phyloP scores from a whole-genome alignment of 2,113 vertebrate genomes.

The Chionomys nivalis region DNA sequence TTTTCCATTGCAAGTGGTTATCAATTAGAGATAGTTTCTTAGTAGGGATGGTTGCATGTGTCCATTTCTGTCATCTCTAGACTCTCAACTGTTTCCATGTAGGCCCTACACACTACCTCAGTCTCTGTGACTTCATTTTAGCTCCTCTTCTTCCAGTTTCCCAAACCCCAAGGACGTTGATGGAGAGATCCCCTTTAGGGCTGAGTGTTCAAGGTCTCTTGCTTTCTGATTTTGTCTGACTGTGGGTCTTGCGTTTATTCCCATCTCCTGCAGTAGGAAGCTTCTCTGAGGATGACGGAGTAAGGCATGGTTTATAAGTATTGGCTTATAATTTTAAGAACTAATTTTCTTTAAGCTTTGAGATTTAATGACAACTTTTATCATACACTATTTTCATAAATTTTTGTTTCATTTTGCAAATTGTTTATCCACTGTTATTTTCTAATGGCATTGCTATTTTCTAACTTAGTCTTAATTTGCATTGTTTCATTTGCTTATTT shows the following conservation, averaged over 20 bases:
- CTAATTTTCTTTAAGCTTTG: not conserved
- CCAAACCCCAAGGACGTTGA: not conserved
- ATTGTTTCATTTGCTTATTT: not conserved
- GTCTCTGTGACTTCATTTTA: not conserved
- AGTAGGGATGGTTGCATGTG: rapidly evolving
- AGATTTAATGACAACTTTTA: not conserved
- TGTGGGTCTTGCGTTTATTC: not conserved
- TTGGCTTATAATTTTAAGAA: not conserved
- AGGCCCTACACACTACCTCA: not conserved
- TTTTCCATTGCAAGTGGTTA: not conserved
- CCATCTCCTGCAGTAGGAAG: not conserved
- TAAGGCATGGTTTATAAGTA: not conserved
- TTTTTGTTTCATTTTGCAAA: not conserved
- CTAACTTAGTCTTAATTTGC: not conserved
- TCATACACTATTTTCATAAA: not conserved
- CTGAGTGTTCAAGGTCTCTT: not conserved
- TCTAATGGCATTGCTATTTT: not conserved
- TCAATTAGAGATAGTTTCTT: not conserved
- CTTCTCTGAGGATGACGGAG: not conserved
- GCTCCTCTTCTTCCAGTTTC: not conserved
- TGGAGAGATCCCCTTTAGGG: not conserved
- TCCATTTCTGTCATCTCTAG: not conserved
- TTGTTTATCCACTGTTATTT: not conserved
- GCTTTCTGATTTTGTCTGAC: not conserved
- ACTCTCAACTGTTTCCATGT: not conserved